Conservation (phyloP, 2,113 vertebrate species). For the Toxotes chatareus region DNA sequence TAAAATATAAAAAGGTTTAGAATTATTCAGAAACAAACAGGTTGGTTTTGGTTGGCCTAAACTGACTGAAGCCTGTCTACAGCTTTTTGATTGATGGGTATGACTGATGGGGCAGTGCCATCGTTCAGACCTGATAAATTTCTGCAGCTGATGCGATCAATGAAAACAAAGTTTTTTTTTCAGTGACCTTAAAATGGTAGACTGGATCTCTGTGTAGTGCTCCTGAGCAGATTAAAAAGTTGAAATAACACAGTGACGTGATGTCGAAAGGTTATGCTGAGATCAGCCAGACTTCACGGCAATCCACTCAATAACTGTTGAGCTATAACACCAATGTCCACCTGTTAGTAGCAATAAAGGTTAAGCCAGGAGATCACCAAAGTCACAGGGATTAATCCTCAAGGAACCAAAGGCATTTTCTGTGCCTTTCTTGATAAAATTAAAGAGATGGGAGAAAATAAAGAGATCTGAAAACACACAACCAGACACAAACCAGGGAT, state of each 20-base stretch:
- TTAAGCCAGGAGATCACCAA: not conserved
- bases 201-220: not conserved
- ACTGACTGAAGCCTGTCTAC: not conserved
- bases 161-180: not conserved
- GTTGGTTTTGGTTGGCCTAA: not conserved
- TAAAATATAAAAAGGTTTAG: too few relatives aligned
- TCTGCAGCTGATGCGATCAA: not conserved
- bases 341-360: not conserved
- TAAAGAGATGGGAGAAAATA: not conserved
- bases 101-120: not conserved
- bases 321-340: not conserved
- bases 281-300: not conserved
- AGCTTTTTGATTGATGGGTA: slow-evolving; percentile 8
- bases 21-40: not conserved
- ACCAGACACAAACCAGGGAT: too few relatives aligned
- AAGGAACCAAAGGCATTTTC: not conserved
- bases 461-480: not conserved
- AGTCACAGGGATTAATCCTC: not conserved
- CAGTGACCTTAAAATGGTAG: too few relatives aligned
- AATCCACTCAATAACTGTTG: not conserved
- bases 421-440: not conserved
- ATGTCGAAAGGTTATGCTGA: not conserved
- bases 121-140: not conserved
- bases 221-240: not conserved
- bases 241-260: not conserved